A percentile compares a stretch with the other conserved stretches of the same genome.
Conservation (phyloP, 2,113 vertebrate species). For the Ictalurus punctatus region DNA sequence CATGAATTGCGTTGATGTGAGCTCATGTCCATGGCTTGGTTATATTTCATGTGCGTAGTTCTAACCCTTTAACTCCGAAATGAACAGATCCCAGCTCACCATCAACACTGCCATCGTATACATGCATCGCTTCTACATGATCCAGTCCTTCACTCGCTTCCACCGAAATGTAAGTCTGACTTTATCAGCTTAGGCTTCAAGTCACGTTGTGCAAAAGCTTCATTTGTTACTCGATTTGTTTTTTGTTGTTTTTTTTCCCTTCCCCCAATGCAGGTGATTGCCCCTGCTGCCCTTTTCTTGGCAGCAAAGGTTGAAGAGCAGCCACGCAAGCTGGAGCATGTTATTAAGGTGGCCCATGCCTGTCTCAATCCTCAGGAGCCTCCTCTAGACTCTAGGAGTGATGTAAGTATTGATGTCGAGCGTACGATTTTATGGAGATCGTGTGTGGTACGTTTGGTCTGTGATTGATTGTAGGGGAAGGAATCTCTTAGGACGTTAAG, state of each 20-base stretch:
- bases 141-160: slow-evolving; percentile 94
- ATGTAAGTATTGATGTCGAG: slow-evolving; percentile 72
- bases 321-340: slow-evolving; percentile 92
- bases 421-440: background rate
- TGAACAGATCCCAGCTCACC: slow-evolving; percentile 87
- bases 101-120: slow-evolving; percentile 97
- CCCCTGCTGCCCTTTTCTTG: slow-evolving; percentile 90
- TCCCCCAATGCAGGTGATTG: slow-evolving; percentile 74
- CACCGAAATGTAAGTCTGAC: slow-evolving; percentile 87
- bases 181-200: background rate
- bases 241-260: too few relatives aligned
- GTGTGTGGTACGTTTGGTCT: background rate
- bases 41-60: background rate
- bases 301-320: slow-evolving; percentile 98
- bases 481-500: background rate
- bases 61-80: slow-evolving; percentile 70
- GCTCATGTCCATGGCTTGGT: background rate
- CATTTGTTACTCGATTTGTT: background rate
- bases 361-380: slow-evolving; percentile 91
- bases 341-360: slow-evolving; percentile 93
- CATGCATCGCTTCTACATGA: slow-evolving; percentile 98
- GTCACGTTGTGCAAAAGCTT: background rate
- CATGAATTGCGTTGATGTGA: background rate
- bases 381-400: slow-evolving; percentile 87
- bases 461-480: background rate